A percentile compares a stretch with the other conserved stretches of the same genome.
phyloP scores from a whole-genome alignment of 2,888 invertebrate genomes.

The Seira musarum region DNA sequence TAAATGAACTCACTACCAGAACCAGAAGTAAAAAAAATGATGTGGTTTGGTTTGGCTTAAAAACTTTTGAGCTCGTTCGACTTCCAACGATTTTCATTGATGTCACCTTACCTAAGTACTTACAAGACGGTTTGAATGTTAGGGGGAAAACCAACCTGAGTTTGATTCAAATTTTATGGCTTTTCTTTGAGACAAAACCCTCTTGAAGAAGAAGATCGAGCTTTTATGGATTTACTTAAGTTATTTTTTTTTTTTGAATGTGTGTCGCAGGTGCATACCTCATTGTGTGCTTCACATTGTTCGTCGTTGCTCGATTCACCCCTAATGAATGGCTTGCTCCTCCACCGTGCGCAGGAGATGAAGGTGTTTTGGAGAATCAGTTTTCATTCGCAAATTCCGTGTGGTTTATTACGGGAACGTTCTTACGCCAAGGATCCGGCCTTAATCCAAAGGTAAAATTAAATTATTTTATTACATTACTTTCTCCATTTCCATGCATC shows the following conservation, averaged over 20 bases:
- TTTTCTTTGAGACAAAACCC: too few relatives aligned
- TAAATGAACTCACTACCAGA: too few relatives aligned
- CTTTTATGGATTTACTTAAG: background rate
- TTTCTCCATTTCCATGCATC: background rate
- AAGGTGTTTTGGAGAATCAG: slow-evolving; percentile 89
- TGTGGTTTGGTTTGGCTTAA: too few relatives aligned
- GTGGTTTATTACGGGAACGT: slow-evolving; percentile 97
- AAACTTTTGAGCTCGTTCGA: too few relatives aligned
- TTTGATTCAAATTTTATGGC: too few relatives aligned
- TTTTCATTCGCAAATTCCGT: slow-evolving; percentile 97
- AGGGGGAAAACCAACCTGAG: too few relatives aligned
- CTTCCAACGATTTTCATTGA: too few relatives aligned
- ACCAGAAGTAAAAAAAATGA: too few relatives aligned
- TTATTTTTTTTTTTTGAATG: slow-evolving; percentile 23
- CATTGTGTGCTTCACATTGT: slow-evolving; percentile 93
- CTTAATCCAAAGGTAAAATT: slow-evolving; percentile 87
- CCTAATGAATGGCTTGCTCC: slow-evolving; percentile 96
- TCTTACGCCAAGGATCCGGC: slow-evolving; percentile 94
- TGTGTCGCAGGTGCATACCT: slow-evolving; percentile 84
- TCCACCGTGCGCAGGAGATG: slow-evolving; percentile 79
- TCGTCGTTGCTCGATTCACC: slow-evolving; percentile 96
- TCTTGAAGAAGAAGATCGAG: background rate
- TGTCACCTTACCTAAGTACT: too few relatives aligned
- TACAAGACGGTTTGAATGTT: too few relatives aligned
- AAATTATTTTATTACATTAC: background rate